phyloP scores from a whole-genome alignment of 2,113 vertebrate species.

The Hippocampus comes region DNA sequence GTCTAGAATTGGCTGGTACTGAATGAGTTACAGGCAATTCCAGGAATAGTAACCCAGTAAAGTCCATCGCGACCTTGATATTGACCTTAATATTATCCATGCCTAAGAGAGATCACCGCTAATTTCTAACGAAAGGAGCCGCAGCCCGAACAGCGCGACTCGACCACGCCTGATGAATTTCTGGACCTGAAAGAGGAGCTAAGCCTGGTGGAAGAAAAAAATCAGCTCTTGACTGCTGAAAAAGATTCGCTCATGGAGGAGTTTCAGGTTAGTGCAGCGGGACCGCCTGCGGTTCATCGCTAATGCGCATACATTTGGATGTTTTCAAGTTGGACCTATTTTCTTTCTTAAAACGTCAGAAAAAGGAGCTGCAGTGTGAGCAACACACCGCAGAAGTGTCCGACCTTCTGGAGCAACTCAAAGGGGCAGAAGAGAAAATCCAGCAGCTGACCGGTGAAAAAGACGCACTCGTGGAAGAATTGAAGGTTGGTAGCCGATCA shows the following conservation, averaged over 20 bases:
- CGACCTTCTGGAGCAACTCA: constrained; percentile 68
- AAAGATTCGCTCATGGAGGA: not conserved
- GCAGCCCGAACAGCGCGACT: too few species aligned
- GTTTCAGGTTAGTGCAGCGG: not conserved
- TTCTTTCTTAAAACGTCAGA: not conserved
- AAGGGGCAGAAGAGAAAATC: constrained; percentile 40
- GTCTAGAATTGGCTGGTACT: too few species aligned
- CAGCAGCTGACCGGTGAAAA: not conserved
- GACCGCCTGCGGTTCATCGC: not conserved
- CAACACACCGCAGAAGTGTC: constrained; percentile 39
- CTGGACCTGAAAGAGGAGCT: constrained; percentile 29
- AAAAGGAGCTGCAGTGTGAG: too few species aligned
- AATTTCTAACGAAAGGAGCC: constrained; percentile 67
- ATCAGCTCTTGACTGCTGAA: not conserved
- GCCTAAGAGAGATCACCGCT: not conserved
- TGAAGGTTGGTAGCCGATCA: not conserved
- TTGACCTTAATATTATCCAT: not conserved
- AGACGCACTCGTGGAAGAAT: not conserved
- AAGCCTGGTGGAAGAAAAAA: not conserved
- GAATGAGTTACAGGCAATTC: too few species aligned
- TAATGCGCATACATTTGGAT: not conserved
- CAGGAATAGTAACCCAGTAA: too few species aligned
- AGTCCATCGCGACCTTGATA: too few species aligned
- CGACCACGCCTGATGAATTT: constrained; percentile 37
- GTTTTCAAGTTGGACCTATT: not conserved